Evolutionary conservation across 2,113 vertebrate species (phyloP).

Genomic region (Colistium nudipinnis): DNA sequence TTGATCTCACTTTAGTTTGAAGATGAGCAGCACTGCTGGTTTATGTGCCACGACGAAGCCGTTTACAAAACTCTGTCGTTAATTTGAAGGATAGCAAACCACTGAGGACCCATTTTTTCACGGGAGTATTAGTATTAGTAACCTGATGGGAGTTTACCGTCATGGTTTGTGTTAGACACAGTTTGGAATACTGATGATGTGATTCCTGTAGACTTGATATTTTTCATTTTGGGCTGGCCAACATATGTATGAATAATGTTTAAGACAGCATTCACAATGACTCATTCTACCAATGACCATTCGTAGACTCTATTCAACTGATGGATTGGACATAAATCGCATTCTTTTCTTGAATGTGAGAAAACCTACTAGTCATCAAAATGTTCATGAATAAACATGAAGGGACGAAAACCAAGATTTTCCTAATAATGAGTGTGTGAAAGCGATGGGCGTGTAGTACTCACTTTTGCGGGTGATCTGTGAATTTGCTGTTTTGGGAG

Average conservation of each 20-base stretch:
- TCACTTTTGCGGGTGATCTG: constrained; percentile 96
- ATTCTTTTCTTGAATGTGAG: too few species aligned
- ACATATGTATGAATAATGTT: background rate
- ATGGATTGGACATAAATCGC: too few species aligned
- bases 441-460: constrained; percentile 57
- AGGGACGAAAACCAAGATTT: too few species aligned
- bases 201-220: background rate
- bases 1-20: too few species aligned
- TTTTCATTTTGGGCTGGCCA: background rate
- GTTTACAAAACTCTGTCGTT: background rate
- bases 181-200: background rate
- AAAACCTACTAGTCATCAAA: too few species aligned
- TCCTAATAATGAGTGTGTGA: background rate
- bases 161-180: background rate
- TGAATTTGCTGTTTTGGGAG: constrained; percentile 83
- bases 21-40: background rate
- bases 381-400: too few species aligned
- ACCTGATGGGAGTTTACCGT: background rate
- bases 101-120: background rate
- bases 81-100: background rate
- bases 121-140: background rate
- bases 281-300: too few species aligned
- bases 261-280: background rate
- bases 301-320: too few species aligned
- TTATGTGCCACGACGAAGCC: background rate